Percentiles rank a stretch among this genome's conserved stretches.
Conservation (phyloP, 2,113 vertebrate species). For the Cricetomys ansorgei region DNA sequence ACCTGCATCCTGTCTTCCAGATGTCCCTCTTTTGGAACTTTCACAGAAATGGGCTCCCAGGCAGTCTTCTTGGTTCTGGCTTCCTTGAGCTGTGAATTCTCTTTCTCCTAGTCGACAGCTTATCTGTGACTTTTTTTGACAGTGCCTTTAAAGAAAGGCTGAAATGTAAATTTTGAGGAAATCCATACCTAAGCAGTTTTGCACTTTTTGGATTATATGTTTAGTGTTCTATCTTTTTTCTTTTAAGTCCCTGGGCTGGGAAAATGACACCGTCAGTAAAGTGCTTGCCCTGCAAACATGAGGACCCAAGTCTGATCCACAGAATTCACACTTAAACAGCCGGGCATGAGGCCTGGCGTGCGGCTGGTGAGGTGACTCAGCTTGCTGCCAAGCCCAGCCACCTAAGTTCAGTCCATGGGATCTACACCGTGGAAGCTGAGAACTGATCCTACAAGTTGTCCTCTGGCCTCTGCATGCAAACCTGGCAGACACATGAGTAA, state of each 20-base stretch:
- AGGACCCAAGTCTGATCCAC: too few species aligned
- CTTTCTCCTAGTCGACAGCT: background rate
- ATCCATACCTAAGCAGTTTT: background rate
- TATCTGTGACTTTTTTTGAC: background rate
- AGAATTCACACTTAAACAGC: background rate
- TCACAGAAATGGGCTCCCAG: background rate
- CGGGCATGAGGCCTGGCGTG: background rate
- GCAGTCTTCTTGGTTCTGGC: background rate
- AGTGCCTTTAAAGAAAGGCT: background rate
- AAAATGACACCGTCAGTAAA: background rate
- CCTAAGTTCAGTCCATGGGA: background rate
- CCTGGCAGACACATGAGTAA: background rate
- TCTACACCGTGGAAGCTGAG: background rate
- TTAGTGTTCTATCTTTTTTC: background rate
- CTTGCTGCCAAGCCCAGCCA: background rate
- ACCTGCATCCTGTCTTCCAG: background rate
- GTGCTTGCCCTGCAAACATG: background rate
- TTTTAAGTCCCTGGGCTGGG: background rate
- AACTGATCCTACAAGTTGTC: background rate
- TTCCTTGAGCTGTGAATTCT: background rate
- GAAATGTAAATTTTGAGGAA: background rate
- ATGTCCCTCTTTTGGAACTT: background rate
- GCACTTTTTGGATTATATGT: background rate
- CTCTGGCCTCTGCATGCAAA: background rate
- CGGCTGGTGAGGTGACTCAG: background rate